A percentile compares a stretch with the other conserved stretches of the same genome.
These are phyloP conservation scores for Taenioides sp. DNA, from an alignment of 2,797 vertebrate species.

Conservation along the genomic window DNA sequence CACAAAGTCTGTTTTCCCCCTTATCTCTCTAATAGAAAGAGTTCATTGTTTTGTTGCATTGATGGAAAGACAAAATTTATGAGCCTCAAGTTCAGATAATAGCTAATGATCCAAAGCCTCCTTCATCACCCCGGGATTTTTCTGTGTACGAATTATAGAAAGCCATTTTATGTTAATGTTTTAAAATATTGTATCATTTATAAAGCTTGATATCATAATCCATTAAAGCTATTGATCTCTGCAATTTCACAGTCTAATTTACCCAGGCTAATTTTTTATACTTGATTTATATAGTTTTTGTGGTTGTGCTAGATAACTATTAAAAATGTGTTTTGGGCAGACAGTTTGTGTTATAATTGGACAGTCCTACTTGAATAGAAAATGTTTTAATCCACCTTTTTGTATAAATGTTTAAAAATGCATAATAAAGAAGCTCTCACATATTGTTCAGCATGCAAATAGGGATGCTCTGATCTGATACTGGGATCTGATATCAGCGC, in stretches of 20 bases:
- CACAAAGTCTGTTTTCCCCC: too few species aligned
- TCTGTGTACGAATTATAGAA: conserved; percentile 13
- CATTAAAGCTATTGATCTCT: conserved; percentile 1
- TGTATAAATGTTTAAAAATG: not conserved
- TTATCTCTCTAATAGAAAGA: conserved; percentile 35
- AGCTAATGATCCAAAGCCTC: conserved; percentile 35
- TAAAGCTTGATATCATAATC: conserved; percentile 7
- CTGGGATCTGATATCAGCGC: not conserved
- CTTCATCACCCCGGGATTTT: conserved; percentile 7
- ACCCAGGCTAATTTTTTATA: not conserved
- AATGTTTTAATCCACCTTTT: not conserved
- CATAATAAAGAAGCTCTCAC: not conserved
- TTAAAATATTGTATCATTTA: conserved; percentile 8
- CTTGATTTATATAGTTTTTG: not conserved
- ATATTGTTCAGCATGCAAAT: not conserved
- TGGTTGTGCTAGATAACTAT: not conserved
- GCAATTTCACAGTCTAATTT: not conserved
- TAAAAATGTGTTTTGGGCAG: not conserved
- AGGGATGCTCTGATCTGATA: too few species aligned
- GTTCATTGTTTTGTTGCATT: conserved; percentile 25
- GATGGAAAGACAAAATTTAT: conserved; percentile 31
- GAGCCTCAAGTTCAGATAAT: conserved; percentile 41
- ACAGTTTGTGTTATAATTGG: not conserved
- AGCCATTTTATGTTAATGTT: not conserved
- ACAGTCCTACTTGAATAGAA: not conserved